Evolutionary conservation across 2,113 vertebrate species (phyloP), one percentile per base, ranked within the genome.

Genomic region (Oryzias celebensis): DNA sequence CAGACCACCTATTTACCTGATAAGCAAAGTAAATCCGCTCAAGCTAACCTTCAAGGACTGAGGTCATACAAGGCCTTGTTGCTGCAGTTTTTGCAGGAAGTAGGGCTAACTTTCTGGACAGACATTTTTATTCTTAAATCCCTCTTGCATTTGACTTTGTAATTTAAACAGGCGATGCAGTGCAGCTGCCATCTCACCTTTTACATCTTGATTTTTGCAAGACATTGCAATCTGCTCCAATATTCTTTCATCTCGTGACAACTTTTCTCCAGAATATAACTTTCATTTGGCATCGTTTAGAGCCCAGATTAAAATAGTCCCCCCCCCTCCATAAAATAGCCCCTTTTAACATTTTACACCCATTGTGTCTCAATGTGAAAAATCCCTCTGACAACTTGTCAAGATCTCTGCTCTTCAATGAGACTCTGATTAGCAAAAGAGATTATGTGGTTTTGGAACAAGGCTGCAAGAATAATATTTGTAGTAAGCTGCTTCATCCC

Each of bases 11-110:
- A 69, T 75, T 80, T 77, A 74, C 74, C 68, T 65, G 82, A 81
- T 80, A 85, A 78, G 73, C 58, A 67, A 69, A 78, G 58, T 59
- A 61, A 62, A 77, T 71, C 77, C 78, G 83, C 78, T 78, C 31
- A 57, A 62, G 54, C 50, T 89, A 76, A 83, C 87, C 83, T 88
- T 83, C 65, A 78, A 41, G 41, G 73, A 53, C 23, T 4, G 24
- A 13, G 28, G 45, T 57, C 60, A 61, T 58, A 46, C 59, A 57
- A 16, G n/a, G 36, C 17, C 44, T 63, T 77, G 66, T 75, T 72
- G 44, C 41, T 49, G 44, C 14, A 56, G 43, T 50, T 53, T 55
- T 26, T 44, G 52, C 65, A 36, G 28, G 49, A 17, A 49, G 48
- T 53, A 36, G 61, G 13, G 15, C 10, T 10, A 16, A 47, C 41